Evolutionary conservation across 2,113 vertebrate species (phyloP), one percentile per base, ranked within the genome.

Genomic region (Entelurus aequoreus): DNA sequence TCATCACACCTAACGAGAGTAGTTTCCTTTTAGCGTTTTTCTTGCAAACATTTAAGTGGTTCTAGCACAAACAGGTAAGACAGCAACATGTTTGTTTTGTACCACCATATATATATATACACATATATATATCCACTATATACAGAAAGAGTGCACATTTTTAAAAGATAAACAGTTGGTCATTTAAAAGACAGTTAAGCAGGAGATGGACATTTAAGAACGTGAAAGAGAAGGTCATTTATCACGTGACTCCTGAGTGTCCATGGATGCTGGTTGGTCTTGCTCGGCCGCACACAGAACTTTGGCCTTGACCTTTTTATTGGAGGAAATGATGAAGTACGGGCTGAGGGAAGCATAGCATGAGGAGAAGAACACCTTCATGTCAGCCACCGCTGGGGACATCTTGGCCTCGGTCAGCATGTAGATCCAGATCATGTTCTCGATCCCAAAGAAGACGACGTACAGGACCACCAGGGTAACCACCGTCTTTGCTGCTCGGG

Each of bases 401-500:
- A 92, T 90, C 69, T 87, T 87, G 0, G 84, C 35, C 66, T 90
- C 84, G 0, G 90, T 92, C 78, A 92, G 75, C 91, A 92, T 92
- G 80, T 91, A 91, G 69, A 92, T 90, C 90, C 90, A 92, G 78
- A 92, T 92, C 3, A 89, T 66, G 6, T 92, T 92, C 47, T 92
- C 90, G 12, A 92, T 89, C 46, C 91, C 89, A 15, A 92, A 92
- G 65, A 92, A 91, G 38, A 92, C 66, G 5, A 76, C 72, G 2
- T 92, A 92, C 15, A 92, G 85, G 4, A 89, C 64, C 21, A 92
- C 91, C 63, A 92, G 63, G 62, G 85, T 88, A 56, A 92, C 47
- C 16, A 92, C 90, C 0, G 87, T 84, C 76, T 87, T 88, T n/a
- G 89, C 90, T 0, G 90, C 91, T 15, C 88, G 85, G 19, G 82